phyloP scores from a whole-genome alignment of 2,888 invertebrate species.

The Liopterus haemorrhoidalis region DNA sequence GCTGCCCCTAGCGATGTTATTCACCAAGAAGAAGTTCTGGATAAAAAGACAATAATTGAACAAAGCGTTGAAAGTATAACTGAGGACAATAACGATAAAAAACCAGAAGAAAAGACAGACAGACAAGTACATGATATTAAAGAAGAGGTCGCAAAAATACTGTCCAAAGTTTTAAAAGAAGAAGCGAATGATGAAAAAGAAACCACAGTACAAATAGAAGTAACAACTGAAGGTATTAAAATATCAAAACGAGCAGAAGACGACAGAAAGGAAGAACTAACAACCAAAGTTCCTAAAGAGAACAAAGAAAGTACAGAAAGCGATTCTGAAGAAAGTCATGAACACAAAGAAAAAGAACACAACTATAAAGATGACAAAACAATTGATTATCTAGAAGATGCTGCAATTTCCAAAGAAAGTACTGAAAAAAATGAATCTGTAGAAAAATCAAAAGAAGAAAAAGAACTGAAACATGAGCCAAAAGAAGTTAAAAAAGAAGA shows the following conservation, averaged over 20 bases:
- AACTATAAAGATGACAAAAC: background rate
- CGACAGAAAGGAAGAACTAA: slow-evolving; percentile 27
- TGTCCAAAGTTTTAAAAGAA: slow-evolving; percentile 21
- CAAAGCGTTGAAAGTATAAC: too few relatives aligned
- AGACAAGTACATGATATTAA: slow-evolving; percentile 13
- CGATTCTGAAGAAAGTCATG: background rate
- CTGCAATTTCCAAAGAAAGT: background rate
- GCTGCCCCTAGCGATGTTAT: slow-evolving; percentile 34
- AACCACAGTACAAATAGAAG: slow-evolving; percentile 15
- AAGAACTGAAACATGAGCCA: slow-evolving; percentile 3
- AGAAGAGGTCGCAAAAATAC: slow-evolving; percentile 20
- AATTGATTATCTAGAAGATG: background rate
- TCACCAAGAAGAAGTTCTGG: slow-evolving; percentile 20
- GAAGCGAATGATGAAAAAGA: slow-evolving; percentile 25
- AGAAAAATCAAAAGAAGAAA: slow-evolving; percentile 9
- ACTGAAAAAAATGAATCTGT: slow-evolving; percentile 5
- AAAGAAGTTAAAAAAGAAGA: slow-evolving; percentile 10
- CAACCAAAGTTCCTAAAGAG: slow-evolving; percentile 20
- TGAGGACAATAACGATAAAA: slow-evolving; percentile 6
- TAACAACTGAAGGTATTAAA: background rate
- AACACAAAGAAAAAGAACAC: background rate
- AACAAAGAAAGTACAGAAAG: background rate
- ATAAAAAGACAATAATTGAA: background rate
- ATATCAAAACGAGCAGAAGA: slow-evolving; percentile 14
- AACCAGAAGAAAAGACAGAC: slow-evolving; percentile 6